Evolutionary conservation across 2,888 invertebrate species (phyloP).

Genomic region (Hydrotaea cyrtoneurina): DNA sequence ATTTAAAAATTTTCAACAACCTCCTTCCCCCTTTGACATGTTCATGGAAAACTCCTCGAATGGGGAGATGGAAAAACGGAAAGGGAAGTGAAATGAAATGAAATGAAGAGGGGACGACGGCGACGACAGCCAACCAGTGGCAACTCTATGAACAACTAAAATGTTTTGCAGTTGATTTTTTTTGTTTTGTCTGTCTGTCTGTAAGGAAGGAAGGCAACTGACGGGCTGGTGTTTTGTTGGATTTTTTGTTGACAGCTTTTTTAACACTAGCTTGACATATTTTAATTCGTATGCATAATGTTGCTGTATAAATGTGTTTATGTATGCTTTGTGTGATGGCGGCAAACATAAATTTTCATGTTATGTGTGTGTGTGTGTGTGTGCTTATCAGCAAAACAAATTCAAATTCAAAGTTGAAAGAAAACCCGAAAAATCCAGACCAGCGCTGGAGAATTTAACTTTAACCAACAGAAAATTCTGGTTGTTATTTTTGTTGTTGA

Average conservation of each 20-base stretch:
- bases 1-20: constrained; percentile 56
- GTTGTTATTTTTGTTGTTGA: not conserved
- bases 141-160: constrained; percentile 50
- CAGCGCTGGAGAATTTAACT: not conserved
- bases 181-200: no score
- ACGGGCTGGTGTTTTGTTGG: not conserved
- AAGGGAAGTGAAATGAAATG: constrained; percentile 2
- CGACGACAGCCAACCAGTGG: constrained; percentile 9
- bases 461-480: not conserved
- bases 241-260: constrained; percentile 40
- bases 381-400: not conserved
- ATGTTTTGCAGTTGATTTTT: not conserved
- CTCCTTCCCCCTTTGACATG: constrained; percentile 44
- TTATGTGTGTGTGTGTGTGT: no score
- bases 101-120: not conserved
- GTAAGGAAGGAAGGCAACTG: not conserved
- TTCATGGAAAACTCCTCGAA: not conserved
- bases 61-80: not conserved
- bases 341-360: no score
- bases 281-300: constrained; percentile 57
- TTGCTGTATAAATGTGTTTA: not conserved
- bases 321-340: no score
- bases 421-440: not conserved
- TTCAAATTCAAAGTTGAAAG: not conserved
- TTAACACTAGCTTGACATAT: constrained; percentile 59